Conservation (phyloP, 2,797 vertebrate genomes). For the Monodelphis domestica region DNA sequence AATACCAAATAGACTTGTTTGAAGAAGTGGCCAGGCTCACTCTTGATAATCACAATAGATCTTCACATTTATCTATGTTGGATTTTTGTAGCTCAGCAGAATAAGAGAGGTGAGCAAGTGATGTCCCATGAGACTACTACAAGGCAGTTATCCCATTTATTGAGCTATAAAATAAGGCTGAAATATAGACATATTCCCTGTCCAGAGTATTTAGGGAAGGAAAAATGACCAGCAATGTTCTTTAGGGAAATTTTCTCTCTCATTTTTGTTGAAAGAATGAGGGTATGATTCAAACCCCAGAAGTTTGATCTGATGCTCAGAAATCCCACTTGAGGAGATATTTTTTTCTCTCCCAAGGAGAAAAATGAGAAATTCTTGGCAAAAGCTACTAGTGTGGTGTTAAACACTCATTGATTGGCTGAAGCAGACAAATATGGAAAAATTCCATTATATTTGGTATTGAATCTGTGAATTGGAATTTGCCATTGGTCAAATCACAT, state of each 20-base stretch:
- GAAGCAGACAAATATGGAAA: background rate
- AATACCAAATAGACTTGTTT: background rate
- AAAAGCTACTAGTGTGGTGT: background rate
- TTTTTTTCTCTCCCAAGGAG: background rate
- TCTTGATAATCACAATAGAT: background rate
- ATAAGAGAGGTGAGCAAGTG: background rate
- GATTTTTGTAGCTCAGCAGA: background rate
- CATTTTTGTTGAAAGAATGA: background rate
- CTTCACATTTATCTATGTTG: background rate
- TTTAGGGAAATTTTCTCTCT: background rate
- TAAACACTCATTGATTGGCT: background rate
- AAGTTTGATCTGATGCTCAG: background rate
- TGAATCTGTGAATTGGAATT: background rate
- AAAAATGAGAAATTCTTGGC: background rate
- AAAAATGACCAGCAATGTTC: background rate
- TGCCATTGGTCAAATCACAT: background rate
- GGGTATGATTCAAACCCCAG: background rate
- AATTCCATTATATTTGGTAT: background rate
- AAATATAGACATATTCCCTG: background rate
- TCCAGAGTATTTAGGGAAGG: background rate
- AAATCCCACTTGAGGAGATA: background rate
- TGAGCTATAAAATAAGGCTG: background rate
- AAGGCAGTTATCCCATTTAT: background rate
- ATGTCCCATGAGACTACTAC: background rate
- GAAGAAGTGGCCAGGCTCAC: background rate